Base-by-base conservation (phyloP, 2,113 vertebrate species). In the Pseudolaguvia tuberculata region DNA sequence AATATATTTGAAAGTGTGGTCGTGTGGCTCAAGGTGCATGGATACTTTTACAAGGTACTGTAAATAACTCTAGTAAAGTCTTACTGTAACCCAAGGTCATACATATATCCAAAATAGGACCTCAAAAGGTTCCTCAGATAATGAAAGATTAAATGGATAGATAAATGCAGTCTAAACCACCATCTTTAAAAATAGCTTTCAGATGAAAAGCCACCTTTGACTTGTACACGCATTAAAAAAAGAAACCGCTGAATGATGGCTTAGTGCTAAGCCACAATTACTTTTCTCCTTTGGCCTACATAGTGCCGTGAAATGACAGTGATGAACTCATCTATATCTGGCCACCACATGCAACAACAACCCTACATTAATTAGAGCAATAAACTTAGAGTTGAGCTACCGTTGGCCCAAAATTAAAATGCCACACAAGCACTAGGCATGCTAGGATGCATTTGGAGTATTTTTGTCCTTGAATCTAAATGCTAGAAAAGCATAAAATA, bases 401-500 rank as follows among this genome's bases (percentile, higher is more conserved):
- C 5, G 50, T 17, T 53, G 25, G 63, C 23, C 45, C 23, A 29
- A 25, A 65, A 65, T 25, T 47, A 21, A 65, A 65, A 65, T 50
- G 63, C 63, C 63, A 67, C 25, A 50, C 45, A 27, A 50, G 45
- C 17, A 67, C 25, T 25, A 65, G 42, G 25, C 45, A 50, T 29
- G 23, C 23, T 50, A 67, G 23, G 45, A 20, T 21, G 63, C 45
- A 67, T 50, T 50, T 50, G 23, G 42, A 11, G 20, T 29, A 67
- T 27, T 50, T 66, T 50, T 67, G 45, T 50, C 23, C 45, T 67
- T 20, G 23, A 67, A 67, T 67, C 23, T 27, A 29, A 67, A 67
- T 67, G 25, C 17, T 29, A 50, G n/a, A 18, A 50, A 67, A 50
- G 18, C 14, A 66, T 27, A 6, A 66, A 50, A 67, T 29, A 27